Evolutionary conservation across 2,888 invertebrate species (phyloP).

Genomic region (Endotricha flammealis): DNA sequence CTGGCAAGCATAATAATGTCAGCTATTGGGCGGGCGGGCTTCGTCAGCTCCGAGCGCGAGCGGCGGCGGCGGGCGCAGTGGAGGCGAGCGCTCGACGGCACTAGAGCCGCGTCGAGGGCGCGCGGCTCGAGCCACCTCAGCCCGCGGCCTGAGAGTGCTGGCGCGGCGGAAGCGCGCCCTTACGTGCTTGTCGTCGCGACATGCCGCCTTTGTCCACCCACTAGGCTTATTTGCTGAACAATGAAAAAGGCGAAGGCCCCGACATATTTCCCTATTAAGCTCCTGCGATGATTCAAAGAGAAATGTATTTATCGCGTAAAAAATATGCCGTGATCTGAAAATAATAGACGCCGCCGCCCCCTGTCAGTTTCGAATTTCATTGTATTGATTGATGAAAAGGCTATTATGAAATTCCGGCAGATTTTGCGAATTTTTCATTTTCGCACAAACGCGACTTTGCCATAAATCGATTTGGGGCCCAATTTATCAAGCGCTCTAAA

Average conservation of each 20-base stretch:
- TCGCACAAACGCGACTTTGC: constrained; percentile 53
- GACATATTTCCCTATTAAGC: constrained; percentile 52
- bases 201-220: constrained; percentile 74
- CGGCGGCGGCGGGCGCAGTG: constrained; percentile 41
- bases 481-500: constrained; percentile 68
- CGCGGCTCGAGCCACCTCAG: constrained; percentile 50
- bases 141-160: constrained; percentile 60
- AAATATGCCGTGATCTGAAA: constrained; percentile 50
- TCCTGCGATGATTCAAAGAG: constrained; percentile 31
- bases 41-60: constrained; percentile 50
- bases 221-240: constrained; percentile 78
- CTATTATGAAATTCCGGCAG: constrained; percentile 60
- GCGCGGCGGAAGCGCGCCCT: constrained; percentile 73
- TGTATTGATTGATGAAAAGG: constrained; percentile 69
- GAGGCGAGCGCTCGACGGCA: constrained; percentile 65
- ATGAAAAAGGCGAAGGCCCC: constrained; percentile 70
- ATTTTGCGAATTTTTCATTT: constrained; percentile 67
- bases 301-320: constrained; percentile 45
- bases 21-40: constrained; percentile 62
- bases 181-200: constrained; percentile 68
- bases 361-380: constrained; percentile 52
- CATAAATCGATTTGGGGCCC: constrained; percentile 59
- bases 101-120: constrained; percentile 53
- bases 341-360: constrained; percentile 44
- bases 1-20: constrained; percentile 60